Base-by-base conservation (phyloP, 2,888 invertebrate species). In the Eupithecia abbreviata region DNA sequence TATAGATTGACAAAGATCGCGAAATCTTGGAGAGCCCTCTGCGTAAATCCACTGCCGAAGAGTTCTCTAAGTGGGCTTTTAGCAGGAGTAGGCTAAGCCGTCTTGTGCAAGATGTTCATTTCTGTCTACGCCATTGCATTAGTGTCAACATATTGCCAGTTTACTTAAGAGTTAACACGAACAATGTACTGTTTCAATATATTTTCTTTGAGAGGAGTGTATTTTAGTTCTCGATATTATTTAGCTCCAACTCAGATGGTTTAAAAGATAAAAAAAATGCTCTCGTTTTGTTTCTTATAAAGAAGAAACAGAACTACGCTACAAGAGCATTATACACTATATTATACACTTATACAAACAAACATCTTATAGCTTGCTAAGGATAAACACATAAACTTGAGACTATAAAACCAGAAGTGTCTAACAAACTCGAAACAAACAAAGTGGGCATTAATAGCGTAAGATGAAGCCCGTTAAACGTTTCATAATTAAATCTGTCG, bases 21-120 rank as follows among this genome's bases (percentile, higher is more conserved):
- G 90, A 89, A 90, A 92, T 91, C 88, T 91, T 91, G 83, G 86
- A 90, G 90, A 90, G 89, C 90, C 90, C 90, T 91, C 89, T 84
- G 88, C 88, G 88, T 90, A 93, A 93, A 94, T 93, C 93, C 93
- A 90, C 84, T 87, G 86, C 88, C 89, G 91, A 92, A 92, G 91
- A 92, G 92, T 91, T 91, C 89, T 92, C 91, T 94, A 93, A 95
- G 94, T 94, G 93, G 93, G 94, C 94, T 95, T 94, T 94, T 94
- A 94, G 93, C 88, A 89, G 88, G 89, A 93, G 92, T 91, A 89
- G 92, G 93, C 92, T 94, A 92, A 95, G 93, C 93, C 93, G 91
- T 91, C 92, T 90, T 87, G 87, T 89, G 90, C 93, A 92, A 91
- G 89, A 91, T 90, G 92, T 92, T 91, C 91, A 92, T 92, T 93